Percentiles rank a stretch among this genome's conserved stretches.
phyloP scores from a whole-genome alignment of 92 coral and sea anemone genomes.

The Epizoanthus ramosus region DNA sequence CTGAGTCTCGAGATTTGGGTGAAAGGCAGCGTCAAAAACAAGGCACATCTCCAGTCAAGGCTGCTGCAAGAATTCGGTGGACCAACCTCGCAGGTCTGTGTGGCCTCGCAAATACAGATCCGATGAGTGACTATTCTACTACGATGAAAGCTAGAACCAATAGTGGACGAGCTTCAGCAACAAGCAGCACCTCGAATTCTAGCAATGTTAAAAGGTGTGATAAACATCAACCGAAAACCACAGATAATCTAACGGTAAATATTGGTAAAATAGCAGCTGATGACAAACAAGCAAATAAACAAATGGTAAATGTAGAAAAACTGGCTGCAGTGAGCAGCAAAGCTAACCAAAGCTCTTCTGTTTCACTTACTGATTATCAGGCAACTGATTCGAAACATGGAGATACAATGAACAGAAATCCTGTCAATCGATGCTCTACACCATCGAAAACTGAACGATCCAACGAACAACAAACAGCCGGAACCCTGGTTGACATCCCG shows the following conservation, averaged over 20 bases:
- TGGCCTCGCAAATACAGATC: background rate
- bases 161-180: background rate
- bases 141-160: background rate
- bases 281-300: background rate
- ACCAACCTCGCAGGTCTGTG: conserved; percentile 17
- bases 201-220: background rate
- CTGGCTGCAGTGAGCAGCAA: background rate
- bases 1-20: background rate
- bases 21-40: no score
- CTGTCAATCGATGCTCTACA: background rate
- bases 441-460: background rate
- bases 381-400: background rate
- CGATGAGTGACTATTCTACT: background rate
- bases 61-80: background rate
- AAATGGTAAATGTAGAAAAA: background rate
- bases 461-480: background rate
- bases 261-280: background rate
- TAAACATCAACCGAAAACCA: background rate
- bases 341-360: background rate
- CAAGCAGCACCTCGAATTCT: background rate
- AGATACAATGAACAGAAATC: background rate
- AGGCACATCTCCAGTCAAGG: background rate
- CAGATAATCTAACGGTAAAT: no score
- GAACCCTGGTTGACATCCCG: background rate
- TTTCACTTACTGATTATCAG: background rate